Evolutionary conservation across 2,888 invertebrate genomes (phyloP).

Genomic region (Lathronympha strigana): DNA sequence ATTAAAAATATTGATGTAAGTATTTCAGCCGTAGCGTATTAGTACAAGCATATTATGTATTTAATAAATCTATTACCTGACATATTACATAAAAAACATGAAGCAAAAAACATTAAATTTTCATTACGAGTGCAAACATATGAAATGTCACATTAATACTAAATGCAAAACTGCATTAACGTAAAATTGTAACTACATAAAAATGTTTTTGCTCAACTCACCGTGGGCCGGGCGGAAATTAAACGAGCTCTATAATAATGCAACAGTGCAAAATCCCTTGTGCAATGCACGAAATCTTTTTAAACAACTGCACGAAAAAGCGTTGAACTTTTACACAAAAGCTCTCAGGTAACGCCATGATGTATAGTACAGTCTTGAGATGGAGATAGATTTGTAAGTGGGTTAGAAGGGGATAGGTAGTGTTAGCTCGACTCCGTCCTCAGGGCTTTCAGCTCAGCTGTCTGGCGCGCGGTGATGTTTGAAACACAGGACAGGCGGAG

Average conservation of each 20-base stretch:
- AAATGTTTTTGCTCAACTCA: constrained; percentile 45
- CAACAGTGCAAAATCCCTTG: constrained; percentile 59
- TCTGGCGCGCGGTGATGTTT: constrained; percentile 84
- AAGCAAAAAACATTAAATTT: background rate
- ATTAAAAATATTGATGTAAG: background rate
- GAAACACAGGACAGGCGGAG: constrained; percentile 85
- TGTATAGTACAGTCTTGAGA: too few species aligned
- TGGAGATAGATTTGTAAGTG: constrained; percentile 56
- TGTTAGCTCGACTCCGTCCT: constrained; percentile 73
- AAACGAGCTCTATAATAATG: constrained; percentile 52
- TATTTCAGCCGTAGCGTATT: background rate
- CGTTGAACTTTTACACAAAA: constrained; percentile 83
- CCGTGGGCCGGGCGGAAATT: constrained; percentile 50
- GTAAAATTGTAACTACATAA: constrained; percentile 12
- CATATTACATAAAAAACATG: background rate
- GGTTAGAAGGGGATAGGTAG: constrained; percentile 69
- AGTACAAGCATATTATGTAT: too few species aligned
- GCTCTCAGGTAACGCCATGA: constrained; percentile 80
- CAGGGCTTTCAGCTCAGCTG: constrained; percentile 82
- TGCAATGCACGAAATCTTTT: constrained; percentile 69
- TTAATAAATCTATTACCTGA: too few species aligned
- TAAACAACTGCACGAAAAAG: constrained; percentile 76
- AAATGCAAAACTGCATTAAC: constrained; percentile 12
- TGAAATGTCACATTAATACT: background rate
- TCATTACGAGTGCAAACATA: background rate